Base-by-base conservation (phyloP, 2,888 invertebrate genomes). In the Ganaspis brasiliensis region DNA sequence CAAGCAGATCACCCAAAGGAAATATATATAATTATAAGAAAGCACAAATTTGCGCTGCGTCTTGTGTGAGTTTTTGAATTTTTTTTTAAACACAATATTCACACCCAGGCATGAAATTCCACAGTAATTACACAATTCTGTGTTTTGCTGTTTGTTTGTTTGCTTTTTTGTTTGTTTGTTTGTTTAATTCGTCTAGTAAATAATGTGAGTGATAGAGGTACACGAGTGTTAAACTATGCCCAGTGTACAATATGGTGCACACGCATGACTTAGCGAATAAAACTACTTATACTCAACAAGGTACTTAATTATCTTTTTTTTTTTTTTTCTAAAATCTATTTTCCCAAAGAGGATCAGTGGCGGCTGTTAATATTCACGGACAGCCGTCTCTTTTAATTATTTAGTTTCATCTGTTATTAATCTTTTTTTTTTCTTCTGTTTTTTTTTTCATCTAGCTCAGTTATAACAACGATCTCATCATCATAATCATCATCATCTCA, bases 201-300 rank as follows among this genome's bases (percentile, higher is more conserved):
- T 79, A 80, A 79, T 77, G 82, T 82, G 84, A 86, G 82, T 83
- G 82, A 84, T 84, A 81, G 81, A 78, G 82, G 79, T 81, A 83
- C 76, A 75, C 78, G 78, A 79, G 76, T 78, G 77, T 79, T 63
- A 72, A 76, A 75, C 76, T 77, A 71, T 79, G 73, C 75, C 81
- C 67, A 40, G 67, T 67, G 45, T 67, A 67, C 67, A 67, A 19
- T 67, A 67, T 49, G 45, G 67, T 67, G 67, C 67, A 67, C 67
- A 67, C 67, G 26, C 67, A 67, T 67, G 86, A 85, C 86, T 87
- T 86, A 86, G 84, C 86, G 84, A 86, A 86, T 87, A 83, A 81
- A 87, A 84, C 89, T 90, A 89, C 87, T 89, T 91, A 90, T 87
- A 89, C 81, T 90, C 89, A 89, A 91, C 89, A 90, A 91, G 91